Evolutionary conservation across 2,797 vertebrate genomes (phyloP).

Genomic region (Loriculus beryllinus): DNA sequence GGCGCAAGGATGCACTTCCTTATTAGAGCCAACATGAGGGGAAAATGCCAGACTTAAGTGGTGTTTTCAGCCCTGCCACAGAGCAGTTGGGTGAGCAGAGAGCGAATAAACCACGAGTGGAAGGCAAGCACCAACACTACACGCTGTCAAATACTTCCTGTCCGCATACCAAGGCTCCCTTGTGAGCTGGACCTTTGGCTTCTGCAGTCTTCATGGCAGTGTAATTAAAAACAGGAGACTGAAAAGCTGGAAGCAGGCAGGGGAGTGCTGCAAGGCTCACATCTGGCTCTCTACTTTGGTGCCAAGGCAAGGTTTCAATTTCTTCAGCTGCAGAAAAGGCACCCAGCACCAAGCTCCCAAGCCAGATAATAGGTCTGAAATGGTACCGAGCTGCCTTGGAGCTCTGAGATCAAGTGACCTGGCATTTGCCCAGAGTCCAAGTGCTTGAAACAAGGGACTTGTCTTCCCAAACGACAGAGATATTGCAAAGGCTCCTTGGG

Average conservation of each 20-base stretch:
- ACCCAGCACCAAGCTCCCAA: neutral
- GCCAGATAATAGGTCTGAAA: neutral
- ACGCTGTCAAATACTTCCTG: neutral
- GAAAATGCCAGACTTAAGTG: neutral
- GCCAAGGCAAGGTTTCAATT: neutral
- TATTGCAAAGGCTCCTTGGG: neutral
- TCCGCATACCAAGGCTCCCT: neutral
- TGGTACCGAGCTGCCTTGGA: neutral
- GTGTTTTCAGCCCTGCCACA: neutral
- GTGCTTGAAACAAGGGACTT: rapidly evolving
- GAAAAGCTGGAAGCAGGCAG: neutral
- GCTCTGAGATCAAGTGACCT: neutral
- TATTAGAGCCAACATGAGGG: neutral
- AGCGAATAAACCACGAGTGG: neutral
- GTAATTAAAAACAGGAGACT: slow-evolving; percentile 33
- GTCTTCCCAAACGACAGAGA: neutral
- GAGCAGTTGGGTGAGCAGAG: neutral
- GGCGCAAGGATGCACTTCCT: neutral
- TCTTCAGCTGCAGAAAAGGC: neutral
- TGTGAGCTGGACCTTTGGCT: neutral
- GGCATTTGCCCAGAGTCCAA: neutral
- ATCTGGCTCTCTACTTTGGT: neutral
- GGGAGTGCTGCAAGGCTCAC: neutral
- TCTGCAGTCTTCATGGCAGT: neutral
- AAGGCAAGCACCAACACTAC: neutral